phyloP scores from a whole-genome alignment of 35 echinoderm and acorn worm species.

The Ophioderma brevispina region DNA sequence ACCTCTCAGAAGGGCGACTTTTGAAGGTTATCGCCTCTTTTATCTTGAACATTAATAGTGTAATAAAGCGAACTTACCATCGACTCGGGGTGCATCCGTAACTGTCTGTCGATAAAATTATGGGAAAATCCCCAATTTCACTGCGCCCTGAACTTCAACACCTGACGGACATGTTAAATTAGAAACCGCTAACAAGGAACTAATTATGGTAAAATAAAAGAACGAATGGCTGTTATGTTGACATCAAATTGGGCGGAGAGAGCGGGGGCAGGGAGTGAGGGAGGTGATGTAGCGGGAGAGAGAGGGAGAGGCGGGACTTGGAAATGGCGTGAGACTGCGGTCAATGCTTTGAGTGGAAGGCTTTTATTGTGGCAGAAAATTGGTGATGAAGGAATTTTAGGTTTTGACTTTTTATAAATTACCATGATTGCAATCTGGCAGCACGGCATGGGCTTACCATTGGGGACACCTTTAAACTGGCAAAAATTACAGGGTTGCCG shows the following conservation, averaged over 20 bases:
- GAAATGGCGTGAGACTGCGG: background rate
- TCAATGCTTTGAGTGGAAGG: slow-evolving; percentile 34
- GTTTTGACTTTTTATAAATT: slow-evolving; percentile 61
- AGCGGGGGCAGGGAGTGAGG: too few species aligned
- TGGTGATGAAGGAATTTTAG: slow-evolving; percentile 27
- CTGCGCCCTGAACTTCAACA: background rate
- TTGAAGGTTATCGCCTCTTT: background rate
- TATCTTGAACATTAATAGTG: slow-evolving; percentile 3
- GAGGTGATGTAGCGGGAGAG: too few species aligned
- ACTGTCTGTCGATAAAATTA: background rate
- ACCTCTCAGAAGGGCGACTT: background rate
- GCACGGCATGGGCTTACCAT: slow-evolving; percentile 15
- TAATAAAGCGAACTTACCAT: background rate
- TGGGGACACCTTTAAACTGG: background rate
- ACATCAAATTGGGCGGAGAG: too few species aligned
- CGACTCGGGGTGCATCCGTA: background rate
- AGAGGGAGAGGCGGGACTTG: too few species aligned
- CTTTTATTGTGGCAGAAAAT: slow-evolving; percentile 40
- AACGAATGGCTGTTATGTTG: too few species aligned
- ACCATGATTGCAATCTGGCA: slow-evolving; percentile 43
- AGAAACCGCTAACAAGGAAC: slow-evolving; percentile 5
- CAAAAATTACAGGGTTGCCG: slow-evolving; percentile 30
- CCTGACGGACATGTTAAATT: background rate
- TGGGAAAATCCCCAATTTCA: background rate
- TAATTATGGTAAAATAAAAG: background rate